These are phyloP conservation scores for Athene noctua DNA, from an alignment of 2,113 vertebrate genomes.

Conservation along the genomic window DNA sequence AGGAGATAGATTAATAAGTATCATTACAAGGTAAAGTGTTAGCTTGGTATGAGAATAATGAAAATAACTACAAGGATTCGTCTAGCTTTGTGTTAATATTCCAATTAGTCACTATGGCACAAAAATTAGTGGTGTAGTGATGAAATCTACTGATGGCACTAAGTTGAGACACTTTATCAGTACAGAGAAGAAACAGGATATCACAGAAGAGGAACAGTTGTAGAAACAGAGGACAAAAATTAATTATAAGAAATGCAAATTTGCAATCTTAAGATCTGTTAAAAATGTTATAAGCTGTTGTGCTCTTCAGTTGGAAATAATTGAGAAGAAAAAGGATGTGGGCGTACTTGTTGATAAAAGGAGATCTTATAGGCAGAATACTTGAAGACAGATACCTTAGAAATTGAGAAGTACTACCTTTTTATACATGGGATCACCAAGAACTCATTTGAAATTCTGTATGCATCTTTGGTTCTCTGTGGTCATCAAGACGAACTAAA, in stretches of 20 bases:
- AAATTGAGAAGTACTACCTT: neutral
- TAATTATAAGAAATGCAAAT: neutral
- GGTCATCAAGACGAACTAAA: neutral
- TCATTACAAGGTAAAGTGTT: neutral
- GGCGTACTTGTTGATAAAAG: neutral
- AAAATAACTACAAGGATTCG: neutral
- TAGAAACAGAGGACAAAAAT: neutral
- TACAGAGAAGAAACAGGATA: neutral
- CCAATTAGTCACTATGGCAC: neutral
- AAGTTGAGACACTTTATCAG: neutral
- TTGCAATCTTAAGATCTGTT: neutral
- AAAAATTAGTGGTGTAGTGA: neutral
- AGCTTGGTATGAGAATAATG: neutral
- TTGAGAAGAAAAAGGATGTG: neutral
- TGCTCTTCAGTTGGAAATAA: neutral
- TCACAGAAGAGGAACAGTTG: neutral
- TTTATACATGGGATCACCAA: neutral
- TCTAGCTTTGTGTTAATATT: neutral
- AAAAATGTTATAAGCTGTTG: neutral
- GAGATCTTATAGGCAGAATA: neutral
- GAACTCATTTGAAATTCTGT: neutral
- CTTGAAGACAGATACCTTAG: neutral
- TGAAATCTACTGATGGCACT: neutral
- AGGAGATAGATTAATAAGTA: neutral
- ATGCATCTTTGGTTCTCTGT: neutral